Conservation (phyloP, 2,113 vertebrate species). For the Formicarius rufipectus region DNA sequence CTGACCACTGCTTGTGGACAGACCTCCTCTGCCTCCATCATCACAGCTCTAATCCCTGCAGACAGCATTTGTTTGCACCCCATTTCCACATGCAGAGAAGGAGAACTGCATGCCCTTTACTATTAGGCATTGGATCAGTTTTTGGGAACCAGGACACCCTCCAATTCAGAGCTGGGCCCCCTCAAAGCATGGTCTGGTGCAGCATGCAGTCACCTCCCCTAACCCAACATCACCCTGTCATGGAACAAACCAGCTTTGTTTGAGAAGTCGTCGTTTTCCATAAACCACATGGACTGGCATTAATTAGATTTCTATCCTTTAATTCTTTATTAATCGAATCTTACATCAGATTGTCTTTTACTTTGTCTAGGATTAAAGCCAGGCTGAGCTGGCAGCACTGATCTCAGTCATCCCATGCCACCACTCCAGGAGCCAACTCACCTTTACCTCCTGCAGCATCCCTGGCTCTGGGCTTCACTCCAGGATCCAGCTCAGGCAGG, state of each 20-base stretch:
- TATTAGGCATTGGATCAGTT: neutral
- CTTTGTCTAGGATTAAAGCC: neutral
- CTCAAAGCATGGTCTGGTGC: accelerated
- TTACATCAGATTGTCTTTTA: slow-evolving; percentile 2
- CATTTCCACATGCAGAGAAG: neutral
- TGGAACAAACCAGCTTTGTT: accelerated
- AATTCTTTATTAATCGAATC: slow-evolving; percentile 62
- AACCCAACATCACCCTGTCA: neutral
- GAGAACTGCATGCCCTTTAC: accelerated
- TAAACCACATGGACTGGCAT: neutral
- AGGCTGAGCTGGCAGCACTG: neutral
- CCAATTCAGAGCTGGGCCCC: neutral
- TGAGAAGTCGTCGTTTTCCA: neutral
- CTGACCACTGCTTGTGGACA: accelerated
- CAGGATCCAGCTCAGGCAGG: neutral
- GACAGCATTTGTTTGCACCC: neutral
- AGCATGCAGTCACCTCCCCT: accelerated
- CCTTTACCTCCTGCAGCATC: neutral
- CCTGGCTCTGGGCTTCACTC: neutral
- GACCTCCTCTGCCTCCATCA: neutral
- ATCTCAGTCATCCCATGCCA: neutral
- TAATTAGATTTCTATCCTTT: slow-evolving; percentile 53
- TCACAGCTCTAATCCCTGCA: neutral
- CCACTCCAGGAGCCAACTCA: neutral
- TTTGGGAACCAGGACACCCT: neutral